Percentiles rank a stretch among this genome's conserved stretches.
phyloP scores from a whole-genome alignment of 2,113 vertebrate genomes.

The Typhlomys cinereus region DNA sequence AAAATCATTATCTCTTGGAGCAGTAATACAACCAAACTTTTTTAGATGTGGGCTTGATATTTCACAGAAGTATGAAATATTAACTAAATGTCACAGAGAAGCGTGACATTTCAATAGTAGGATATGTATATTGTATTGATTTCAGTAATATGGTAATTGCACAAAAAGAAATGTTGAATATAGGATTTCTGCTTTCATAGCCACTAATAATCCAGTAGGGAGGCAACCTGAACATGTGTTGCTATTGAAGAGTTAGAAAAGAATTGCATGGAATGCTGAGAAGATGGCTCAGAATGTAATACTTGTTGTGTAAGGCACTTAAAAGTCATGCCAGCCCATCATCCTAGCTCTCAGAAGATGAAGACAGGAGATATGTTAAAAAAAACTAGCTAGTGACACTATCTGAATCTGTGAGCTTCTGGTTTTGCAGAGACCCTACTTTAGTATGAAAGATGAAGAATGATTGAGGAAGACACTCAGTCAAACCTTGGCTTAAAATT shows the following conservation, averaged over 20 bases:
- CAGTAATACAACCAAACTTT: not conserved
- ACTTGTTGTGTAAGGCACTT: no score
- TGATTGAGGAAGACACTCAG: no score
- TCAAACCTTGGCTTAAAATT: no score
- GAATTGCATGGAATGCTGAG: not conserved
- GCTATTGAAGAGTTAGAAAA: not conserved
- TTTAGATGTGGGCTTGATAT: not conserved
- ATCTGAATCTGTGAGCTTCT: no score
- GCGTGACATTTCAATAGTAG: not conserved
- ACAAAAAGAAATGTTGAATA: not conserved
- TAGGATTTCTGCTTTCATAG: not conserved
- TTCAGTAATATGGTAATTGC: not conserved
- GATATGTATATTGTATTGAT: not conserved
- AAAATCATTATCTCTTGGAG: not conserved
- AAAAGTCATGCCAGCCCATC: no score
- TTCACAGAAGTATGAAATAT: not conserved
- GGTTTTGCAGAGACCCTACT: no score
- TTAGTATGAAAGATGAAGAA: no score
- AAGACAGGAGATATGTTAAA: no score
- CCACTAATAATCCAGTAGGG: not conserved
- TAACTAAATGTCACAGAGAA: not conserved
- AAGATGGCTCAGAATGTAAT: no score
- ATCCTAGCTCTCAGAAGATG: no score
- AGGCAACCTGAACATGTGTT: not conserved
- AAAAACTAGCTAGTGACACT: no score